Base-by-base conservation (phyloP, 2,888 invertebrate genomes). In the Ophion slaviceki region DNA sequence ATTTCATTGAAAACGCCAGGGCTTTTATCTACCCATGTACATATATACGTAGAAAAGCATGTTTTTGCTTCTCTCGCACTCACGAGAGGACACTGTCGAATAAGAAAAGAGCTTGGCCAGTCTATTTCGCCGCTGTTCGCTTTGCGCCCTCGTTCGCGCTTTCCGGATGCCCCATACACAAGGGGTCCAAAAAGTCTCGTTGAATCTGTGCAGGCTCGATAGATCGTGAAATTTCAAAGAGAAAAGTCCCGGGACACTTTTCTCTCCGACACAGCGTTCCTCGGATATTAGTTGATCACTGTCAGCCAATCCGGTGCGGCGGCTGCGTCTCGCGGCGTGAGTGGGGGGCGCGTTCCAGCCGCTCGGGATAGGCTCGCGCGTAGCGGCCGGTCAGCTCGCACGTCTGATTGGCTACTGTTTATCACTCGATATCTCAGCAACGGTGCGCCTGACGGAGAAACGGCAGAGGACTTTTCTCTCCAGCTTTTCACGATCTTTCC, bases 1-100 rank as follows among this genome's bases (percentile, higher is more conserved):
- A 45, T 77, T 68, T 59, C 68, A 78, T 10, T 61, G n/a, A 61
- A 57, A 68, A 28, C 59, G 28, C 24, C 2, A 40, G 40, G 2
- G 28, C 40, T 45, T 20, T n/a, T 40, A 67, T 24, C 32, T 32
- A 32, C 5, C 36, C 36, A 17, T 32, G 36, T n/a, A 17, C 2
- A 32, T 40, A 14, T 32, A 32, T 32, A 32, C 32, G 32, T 32
- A 32, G 32, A 2, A 0, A 0, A 11, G 5, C 24, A 45, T 45
- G 2, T 45, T 36, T 45, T 24, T 24, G 14, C 10, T 24, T 28
- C 24, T 32, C 20, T 62, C 28, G 28, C 62, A 59, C 24, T 40
- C 45, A 45, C 62, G 28, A 75, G 28, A 45, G 28, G 17, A 75
- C 62, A 40, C 70, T n/a, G n/a, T 45, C 68, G 24, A 68, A 2